Percentiles rank a stretch among this genome's conserved stretches.
These are phyloP conservation scores for Sterrhoptilus dennistouni DNA, from an alignment of 2,113 vertebrate genomes.

Conservation along the genomic window DNA sequence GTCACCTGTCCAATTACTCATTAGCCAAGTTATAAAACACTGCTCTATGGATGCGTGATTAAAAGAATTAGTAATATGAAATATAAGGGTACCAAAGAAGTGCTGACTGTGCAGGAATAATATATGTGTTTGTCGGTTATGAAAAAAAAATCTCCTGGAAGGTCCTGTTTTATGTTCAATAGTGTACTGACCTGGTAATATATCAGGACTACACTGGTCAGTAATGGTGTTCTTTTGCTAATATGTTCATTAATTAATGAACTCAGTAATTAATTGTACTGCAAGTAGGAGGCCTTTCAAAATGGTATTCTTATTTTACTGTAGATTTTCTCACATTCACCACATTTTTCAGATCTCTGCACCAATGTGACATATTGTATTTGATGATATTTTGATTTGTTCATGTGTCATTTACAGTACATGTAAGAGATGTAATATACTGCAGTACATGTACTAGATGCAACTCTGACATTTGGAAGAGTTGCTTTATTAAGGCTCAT, in stretches of 20 bases:
- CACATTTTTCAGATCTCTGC: not conserved
- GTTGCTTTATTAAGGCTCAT: constrained; percentile 6
- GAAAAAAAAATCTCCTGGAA: constrained; percentile 51
- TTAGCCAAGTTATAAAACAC: constrained; percentile 59
- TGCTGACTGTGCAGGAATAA: constrained; percentile 68
- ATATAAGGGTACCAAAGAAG: constrained; percentile 59
- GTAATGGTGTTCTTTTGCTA: constrained; percentile 67
- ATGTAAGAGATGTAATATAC: not conserved
- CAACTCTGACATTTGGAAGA: not conserved
- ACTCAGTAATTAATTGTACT: constrained; percentile 63
- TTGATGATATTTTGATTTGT: not conserved
- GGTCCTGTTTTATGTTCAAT: constrained; percentile 67
- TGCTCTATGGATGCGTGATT: constrained; percentile 32
- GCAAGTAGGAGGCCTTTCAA: not conserved
- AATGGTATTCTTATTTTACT: not conserved
- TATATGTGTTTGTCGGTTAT: constrained; percentile 53
- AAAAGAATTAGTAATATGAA: constrained; percentile 68
- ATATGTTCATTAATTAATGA: constrained; percentile 75
- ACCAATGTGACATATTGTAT: not conserved
- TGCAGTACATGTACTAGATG: not conserved
- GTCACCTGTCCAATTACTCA: constrained; percentile 50
- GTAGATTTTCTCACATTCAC: not conserved
- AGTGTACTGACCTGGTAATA: constrained; percentile 67
- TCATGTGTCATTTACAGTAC: not conserved
- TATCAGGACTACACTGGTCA: constrained; percentile 60